A percentile compares a stretch with the other conserved stretches of the same genome.
phyloP scores from a whole-genome alignment of 2,797 vertebrate species.

The Caiman crocodilus region DNA sequence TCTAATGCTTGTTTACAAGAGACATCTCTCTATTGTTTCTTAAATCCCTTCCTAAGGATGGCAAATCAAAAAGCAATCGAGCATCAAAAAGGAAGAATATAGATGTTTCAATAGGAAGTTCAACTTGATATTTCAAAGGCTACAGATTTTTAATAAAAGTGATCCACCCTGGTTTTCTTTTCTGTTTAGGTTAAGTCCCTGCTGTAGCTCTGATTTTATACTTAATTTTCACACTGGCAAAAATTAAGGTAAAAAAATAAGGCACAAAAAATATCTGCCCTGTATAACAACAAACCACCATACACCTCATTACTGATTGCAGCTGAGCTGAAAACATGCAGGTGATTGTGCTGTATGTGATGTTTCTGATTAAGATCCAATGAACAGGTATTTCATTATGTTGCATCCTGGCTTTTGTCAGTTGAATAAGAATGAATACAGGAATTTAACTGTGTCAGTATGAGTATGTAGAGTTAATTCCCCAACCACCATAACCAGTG shows the following conservation, averaged over 20 bases:
- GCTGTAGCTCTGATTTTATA: constrained; percentile 80
- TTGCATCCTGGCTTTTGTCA: constrained; percentile 64
- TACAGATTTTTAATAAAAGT: constrained; percentile 81
- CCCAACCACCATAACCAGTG: constrained; percentile 62
- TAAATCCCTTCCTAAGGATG: constrained; percentile 80
- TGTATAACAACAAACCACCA: constrained; percentile 69
- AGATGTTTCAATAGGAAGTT: constrained; percentile 82
- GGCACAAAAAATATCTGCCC: constrained; percentile 84
- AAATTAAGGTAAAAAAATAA: constrained; percentile 87
- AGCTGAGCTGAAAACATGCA: constrained; percentile 64
- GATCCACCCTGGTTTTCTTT: constrained; percentile 79
- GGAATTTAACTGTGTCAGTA: constrained; percentile 54
- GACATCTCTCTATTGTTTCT: constrained; percentile 88
- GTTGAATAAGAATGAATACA: constrained; percentile 67
- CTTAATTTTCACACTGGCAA: constrained; percentile 85
- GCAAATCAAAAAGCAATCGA: constrained; percentile 84
- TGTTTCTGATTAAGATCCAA: constrained; percentile 49
- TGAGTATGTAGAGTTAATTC: constrained; percentile 35
- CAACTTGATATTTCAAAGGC: constrained; percentile 79
- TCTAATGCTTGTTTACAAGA: constrained; percentile 92
- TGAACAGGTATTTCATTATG: constrained; percentile 64
- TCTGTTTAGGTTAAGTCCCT: constrained; percentile 84
- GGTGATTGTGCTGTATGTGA: constrained; percentile 51
- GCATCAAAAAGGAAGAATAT: constrained; percentile 82
- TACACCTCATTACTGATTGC: constrained; percentile 63